Evolutionary conservation across 2,888 invertebrate genomes (phyloP).

Genomic region (Xestia ashworthii): DNA sequence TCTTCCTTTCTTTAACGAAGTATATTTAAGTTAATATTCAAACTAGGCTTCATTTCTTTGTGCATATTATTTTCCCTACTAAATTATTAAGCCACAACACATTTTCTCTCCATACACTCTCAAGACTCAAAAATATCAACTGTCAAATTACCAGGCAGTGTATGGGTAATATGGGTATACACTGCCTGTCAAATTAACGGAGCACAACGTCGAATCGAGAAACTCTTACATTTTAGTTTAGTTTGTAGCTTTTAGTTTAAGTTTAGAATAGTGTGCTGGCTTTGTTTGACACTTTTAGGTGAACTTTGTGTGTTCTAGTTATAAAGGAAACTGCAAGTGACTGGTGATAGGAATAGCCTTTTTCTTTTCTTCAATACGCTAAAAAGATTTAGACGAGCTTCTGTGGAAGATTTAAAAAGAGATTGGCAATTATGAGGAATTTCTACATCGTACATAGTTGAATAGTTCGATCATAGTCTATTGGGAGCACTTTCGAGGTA

Average conservation of each 20-base stretch:
- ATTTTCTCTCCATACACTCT: neutral
- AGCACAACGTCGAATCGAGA: neutral
- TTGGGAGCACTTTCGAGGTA: neutral
- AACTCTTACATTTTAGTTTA: slow-evolving; percentile 17
- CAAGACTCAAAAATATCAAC: slow-evolving; percentile 32
- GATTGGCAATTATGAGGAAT: no score
- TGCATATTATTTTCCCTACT: neutral
- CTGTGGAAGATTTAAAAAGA: no score
- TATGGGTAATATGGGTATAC: neutral
- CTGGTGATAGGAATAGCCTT: neutral
- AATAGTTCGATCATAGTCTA: neutral
- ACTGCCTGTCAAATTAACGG: slow-evolving; percentile 34
- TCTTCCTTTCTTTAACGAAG: neutral
- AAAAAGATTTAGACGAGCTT: neutral
- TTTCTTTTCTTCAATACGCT: no score
- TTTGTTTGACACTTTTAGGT: slow-evolving; percentile 7
- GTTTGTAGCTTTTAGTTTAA: slow-evolving; percentile 6
- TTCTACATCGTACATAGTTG: no score
- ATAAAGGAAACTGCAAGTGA: neutral
- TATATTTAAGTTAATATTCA: neutral
- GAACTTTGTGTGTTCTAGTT: neutral
- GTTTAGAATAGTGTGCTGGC: neutral
- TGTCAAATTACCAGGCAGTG: slow-evolving; percentile 43
- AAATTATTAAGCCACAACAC: slow-evolving; percentile 24
- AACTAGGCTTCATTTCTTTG: neutral